A percentile compares a stretch with the other conserved stretches of the same genome.
These are phyloP conservation scores for Hippocampus guttulatus DNA, from an alignment of 2,113 vertebrate genomes.

Conservation along the genomic window DNA sequence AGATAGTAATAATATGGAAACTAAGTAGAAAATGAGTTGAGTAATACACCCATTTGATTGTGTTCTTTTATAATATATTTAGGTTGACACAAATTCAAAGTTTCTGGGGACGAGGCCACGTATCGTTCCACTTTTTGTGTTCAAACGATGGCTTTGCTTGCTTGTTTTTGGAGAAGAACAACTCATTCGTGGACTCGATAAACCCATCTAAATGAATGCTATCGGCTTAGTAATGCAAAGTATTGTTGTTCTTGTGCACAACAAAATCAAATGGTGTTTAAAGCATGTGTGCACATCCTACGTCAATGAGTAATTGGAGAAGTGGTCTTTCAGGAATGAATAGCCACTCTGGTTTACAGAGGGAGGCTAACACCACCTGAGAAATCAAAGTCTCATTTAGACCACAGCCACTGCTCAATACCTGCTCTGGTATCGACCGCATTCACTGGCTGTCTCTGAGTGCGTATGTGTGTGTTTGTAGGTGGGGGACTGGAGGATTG, in stretches of 20 bases:
- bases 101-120: constrained; percentile 1
- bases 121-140: constrained; percentile 9
- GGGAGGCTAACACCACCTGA: constrained; percentile 33
- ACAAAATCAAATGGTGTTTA: constrained; percentile 57
- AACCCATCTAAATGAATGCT: constrained; percentile 49
- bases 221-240: constrained; percentile 56
- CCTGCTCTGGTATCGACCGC: constrained; percentile 44
- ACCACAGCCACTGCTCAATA: constrained; percentile 54
- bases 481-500: not conserved
- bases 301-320: constrained; percentile 40
- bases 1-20: constrained; percentile 31
- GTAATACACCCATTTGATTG: constrained; percentile 1
- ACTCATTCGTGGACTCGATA: constrained; percentile 46
- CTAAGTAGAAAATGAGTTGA: not conserved
- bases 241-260: constrained; percentile 54
- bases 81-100: not conserved
- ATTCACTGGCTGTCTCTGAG: not conserved
- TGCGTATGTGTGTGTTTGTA: constrained; percentile 1
- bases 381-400: constrained; percentile 67
- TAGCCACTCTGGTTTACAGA: constrained; percentile 41
- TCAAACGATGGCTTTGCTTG: not conserved
- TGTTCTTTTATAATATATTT: not conserved
- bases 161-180: constrained; percentile 37
- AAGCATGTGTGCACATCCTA: constrained; percentile 15
- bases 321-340: constrained; percentile 46